Conservation (phyloP, 1,140 invertebrate genomes). For the Orius laevigatus region DNA sequence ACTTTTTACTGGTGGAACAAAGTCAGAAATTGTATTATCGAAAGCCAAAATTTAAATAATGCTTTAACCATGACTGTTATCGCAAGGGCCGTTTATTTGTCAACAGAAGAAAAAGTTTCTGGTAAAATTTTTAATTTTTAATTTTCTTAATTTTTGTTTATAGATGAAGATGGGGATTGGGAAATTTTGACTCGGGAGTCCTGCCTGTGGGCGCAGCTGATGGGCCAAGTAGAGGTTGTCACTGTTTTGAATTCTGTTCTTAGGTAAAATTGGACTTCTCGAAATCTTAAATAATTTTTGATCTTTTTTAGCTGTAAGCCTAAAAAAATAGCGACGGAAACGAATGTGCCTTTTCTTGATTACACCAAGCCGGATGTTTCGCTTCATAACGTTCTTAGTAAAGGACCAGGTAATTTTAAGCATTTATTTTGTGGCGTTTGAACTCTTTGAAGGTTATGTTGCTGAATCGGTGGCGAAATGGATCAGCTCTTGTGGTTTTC, state of each 20-base stretch:
- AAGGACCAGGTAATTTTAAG: constrained; percentile 48
- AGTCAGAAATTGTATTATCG: constrained; percentile 46
- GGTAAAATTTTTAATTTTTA: constrained; percentile 8
- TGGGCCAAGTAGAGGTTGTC: constrained; percentile 78
- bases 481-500: constrained; percentile 28
- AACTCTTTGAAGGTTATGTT: constrained; percentile 19
- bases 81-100: constrained; percentile 50
- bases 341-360: constrained; percentile 28
- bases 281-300: constrained; percentile 14
- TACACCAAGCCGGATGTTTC: constrained; percentile 47
- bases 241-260: constrained; percentile 46
- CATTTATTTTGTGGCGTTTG: not conserved
- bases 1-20: constrained; percentile 47
- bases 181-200: constrained; percentile 70
- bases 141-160: not conserved
- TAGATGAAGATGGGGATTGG: constrained; percentile 33
- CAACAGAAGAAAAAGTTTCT: constrained; percentile 27
- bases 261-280: constrained; percentile 13
- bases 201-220: constrained; percentile 67
- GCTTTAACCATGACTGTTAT: constrained; percentile 57
- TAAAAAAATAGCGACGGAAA: constrained; percentile 2
- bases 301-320: constrained; percentile 28
- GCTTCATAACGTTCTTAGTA: constrained; percentile 51
- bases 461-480: constrained; percentile 61
- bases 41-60: constrained; percentile 49